A percentile compares a stretch with the other conserved stretches of the same genome.
Conservation (phyloP, 2,888 invertebrate species). For the Spialia ferax region DNA sequence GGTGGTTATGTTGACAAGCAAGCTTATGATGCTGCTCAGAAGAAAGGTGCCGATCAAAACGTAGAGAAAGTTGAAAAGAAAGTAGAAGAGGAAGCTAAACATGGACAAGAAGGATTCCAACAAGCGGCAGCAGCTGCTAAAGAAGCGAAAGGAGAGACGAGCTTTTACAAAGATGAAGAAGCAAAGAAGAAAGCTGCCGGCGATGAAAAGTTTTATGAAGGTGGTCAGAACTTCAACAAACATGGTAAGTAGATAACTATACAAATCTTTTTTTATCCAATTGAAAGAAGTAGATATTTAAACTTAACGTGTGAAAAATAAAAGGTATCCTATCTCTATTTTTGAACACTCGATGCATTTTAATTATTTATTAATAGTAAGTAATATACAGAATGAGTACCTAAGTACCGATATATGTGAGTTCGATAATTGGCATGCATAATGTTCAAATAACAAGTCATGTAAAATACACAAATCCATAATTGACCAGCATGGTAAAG, state of each 20-base stretch:
- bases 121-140: slow-evolving; percentile 85
- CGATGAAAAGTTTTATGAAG: slow-evolving; percentile 87
- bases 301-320: too few relatives aligned
- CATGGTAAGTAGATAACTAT: slow-evolving; percentile 74
- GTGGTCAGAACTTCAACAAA: slow-evolving; percentile 85
- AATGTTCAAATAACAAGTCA: too few relatives aligned
- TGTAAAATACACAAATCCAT: not conserved
- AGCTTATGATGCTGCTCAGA: slow-evolving; percentile 85
- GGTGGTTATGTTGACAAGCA: slow-evolving; percentile 84
- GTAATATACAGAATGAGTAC: too few relatives aligned
- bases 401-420: too few relatives aligned
- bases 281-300: too few relatives aligned
- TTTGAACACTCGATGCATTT: too few relatives aligned
- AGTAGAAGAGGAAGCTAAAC: slow-evolving; percentile 83
- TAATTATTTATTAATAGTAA: too few relatives aligned
- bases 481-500: not conserved
- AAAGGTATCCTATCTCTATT: too few relatives aligned
- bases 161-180: slow-evolving; percentile 83
- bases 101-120: slow-evolving; percentile 86
- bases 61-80: slow-evolving; percentile 84
- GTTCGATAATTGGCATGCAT: too few relatives aligned
- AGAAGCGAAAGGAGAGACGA: slow-evolving; percentile 83
- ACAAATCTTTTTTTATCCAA: not conserved
- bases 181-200: slow-evolving; percentile 87
- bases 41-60: slow-evolving; percentile 85